Conservation (phyloP, 2,888 invertebrate species). For the Atethmia centrago region DNA sequence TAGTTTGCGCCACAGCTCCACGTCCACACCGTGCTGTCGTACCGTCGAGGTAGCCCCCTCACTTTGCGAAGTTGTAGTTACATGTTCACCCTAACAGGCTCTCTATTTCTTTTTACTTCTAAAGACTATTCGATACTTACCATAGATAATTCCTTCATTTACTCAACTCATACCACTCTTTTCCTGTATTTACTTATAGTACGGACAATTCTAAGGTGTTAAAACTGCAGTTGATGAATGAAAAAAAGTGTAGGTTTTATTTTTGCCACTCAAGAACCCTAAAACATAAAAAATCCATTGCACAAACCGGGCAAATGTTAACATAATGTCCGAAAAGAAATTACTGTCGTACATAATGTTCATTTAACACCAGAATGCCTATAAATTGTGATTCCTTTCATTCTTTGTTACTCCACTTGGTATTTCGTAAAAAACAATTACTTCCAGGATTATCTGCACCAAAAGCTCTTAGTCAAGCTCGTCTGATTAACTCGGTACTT, state of each 20-base stretch:
- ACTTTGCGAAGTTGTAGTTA: too few species aligned
- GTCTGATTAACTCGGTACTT: not conserved
- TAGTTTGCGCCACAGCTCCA: too few species aligned
- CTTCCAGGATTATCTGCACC: not conserved
- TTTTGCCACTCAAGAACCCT: not conserved
- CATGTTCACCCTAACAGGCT: too few species aligned
- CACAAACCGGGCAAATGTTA: slow-evolving; percentile 21
- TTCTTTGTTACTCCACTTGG: not conserved
- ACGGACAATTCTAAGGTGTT: not conserved
- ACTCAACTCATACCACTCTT: not conserved
- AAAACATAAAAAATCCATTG: slow-evolving; percentile 14
- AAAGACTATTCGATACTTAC: too few species aligned
- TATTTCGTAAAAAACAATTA: slow-evolving; percentile 10
- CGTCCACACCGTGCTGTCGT: too few species aligned
- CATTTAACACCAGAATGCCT: slow-evolving; percentile 31
- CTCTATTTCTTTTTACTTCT: too few species aligned
- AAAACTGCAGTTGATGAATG: not conserved
- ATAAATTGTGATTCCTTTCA: slow-evolving; percentile 8
- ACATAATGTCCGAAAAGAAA: slow-evolving; percentile 24
- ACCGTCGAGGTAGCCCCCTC: too few species aligned
- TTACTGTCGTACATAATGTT: slow-evolving; percentile 18
- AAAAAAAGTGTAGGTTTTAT: not conserved
- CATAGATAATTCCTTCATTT: not conserved
- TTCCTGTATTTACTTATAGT: not conserved
- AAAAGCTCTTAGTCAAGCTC: not conserved